A percentile compares a stretch with the other conserved stretches of the same genome.
Conservation (phyloP, 2,113 vertebrate species). For the Corythoichthys intestinalis region DNA sequence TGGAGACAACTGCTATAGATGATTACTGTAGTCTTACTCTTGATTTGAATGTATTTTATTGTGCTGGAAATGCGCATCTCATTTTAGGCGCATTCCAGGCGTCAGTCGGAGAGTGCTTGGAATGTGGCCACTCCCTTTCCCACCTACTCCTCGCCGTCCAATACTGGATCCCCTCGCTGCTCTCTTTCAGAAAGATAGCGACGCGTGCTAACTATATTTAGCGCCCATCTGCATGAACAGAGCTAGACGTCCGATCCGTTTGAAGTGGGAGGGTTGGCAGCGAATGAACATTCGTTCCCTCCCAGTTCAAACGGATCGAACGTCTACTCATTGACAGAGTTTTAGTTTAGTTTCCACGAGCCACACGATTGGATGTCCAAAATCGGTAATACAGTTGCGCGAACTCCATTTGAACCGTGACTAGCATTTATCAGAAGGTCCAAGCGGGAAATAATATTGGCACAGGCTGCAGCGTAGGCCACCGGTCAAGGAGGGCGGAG, state of each 20-base stretch:
- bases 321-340: too few relatives aligned
- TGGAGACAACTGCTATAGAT: too few relatives aligned
- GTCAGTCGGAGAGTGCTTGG: constrained; percentile 38
- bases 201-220: constrained; percentile 38
- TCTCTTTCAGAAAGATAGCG: constrained; percentile 17
- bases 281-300: too few relatives aligned
- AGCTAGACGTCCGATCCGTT: too few relatives aligned
- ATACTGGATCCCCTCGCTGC: constrained; percentile 30
- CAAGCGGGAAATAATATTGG: constrained; percentile 53
- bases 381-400: constrained; percentile 7
- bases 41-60: neutral
- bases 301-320: too few relatives aligned
- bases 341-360: too few relatives aligned
- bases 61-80: neutral
- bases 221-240: neutral
- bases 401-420: constrained; percentile 61
- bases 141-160: neutral
- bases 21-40: too few relatives aligned
- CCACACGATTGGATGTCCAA: too few relatives aligned
- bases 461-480: constrained; percentile 10
- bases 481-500: constrained; percentile 1
- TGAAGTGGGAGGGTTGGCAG: too few relatives aligned
- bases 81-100: constrained; percentile 36
- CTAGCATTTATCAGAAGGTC: constrained; percentile 54
- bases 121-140: constrained; percentile 48